A percentile compares a stretch with the other conserved stretches of the same genome.
Evolutionary conservation across 2,888 invertebrate species (phyloP).

Genomic region (Allophyes oxyacanthae): DNA sequence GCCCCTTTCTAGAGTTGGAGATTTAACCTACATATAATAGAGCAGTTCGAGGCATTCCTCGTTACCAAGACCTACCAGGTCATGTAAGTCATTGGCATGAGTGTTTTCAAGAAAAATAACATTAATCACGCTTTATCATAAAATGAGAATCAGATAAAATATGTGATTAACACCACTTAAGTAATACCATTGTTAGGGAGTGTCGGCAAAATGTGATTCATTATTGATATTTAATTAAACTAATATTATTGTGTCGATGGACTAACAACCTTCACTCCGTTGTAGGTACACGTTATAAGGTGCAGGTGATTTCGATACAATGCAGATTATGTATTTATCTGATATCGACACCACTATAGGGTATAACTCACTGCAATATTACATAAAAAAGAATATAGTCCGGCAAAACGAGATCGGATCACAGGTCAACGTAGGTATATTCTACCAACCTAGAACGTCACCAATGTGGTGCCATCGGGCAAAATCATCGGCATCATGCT

Average conservation of each 20-base stretch:
- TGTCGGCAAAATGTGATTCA: conserved; percentile 27
- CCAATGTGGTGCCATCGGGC: background rate
- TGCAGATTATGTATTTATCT: background rate
- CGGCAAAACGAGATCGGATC: background rate
- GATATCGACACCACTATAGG: conserved; percentile 29
- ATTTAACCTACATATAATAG: too few species aligned
- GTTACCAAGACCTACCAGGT: too few species aligned
- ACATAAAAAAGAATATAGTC: background rate
- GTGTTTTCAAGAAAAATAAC: conserved; percentile 1
- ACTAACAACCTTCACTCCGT: conserved; percentile 24
- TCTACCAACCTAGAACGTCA: background rate
- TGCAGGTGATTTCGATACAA: conserved; percentile 16
- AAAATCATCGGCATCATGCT: too few species aligned
- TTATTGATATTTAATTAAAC: conserved; percentile 33
- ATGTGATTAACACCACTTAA: conserved; percentile 23
- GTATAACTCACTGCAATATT: background rate
- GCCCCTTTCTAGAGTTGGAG: too few species aligned
- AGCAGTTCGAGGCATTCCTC: too few species aligned
- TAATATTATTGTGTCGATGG: conserved; percentile 35
- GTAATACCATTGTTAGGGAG: conserved; percentile 23
- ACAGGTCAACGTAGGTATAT: background rate
- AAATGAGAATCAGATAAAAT: conserved; percentile 26
- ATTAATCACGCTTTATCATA: conserved; percentile 16
- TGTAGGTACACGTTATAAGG: conserved; percentile 15
- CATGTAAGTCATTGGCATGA: background rate